These are phyloP conservation scores for Diceros bicornis DNA, from an alignment of 2,797 vertebrate genomes.

Conservation along the genomic window DNA sequence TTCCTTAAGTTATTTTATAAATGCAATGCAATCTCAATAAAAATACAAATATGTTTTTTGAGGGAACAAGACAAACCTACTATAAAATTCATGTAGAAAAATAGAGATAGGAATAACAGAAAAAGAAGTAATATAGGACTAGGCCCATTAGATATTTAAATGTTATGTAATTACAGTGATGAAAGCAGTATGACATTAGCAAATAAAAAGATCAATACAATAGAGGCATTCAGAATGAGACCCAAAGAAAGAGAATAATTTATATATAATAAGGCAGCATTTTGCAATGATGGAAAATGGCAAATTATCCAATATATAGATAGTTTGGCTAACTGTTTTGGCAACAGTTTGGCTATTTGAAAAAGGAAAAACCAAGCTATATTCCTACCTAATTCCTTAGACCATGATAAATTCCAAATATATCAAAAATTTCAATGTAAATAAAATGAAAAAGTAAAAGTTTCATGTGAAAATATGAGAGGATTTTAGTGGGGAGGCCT, in stretches of 20 bases:
- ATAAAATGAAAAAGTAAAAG: background rate
- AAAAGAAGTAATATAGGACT: background rate
- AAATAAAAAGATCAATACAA: background rate
- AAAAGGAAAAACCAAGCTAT: background rate
- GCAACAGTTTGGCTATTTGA: background rate
- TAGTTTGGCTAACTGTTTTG: background rate
- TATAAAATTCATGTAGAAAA: background rate
- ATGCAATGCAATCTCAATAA: background rate
- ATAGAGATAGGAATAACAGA: background rate
- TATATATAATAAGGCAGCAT: background rate
- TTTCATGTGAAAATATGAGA: background rate
- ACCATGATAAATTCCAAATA: background rate
- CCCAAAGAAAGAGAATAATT: background rate
- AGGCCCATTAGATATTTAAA: background rate
- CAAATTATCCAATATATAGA: background rate
- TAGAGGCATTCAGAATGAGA: background rate
- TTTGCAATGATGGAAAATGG: background rate
- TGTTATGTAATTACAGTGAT: background rate
- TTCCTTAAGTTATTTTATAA: slow-evolving; percentile 34
- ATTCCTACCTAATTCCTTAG: background rate
- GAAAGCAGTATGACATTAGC: background rate
- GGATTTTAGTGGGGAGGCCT: background rate
- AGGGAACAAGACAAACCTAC: background rate
- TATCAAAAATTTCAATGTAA: background rate
- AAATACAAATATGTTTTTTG: background rate